Evolutionary conservation across 2,888 invertebrate genomes (phyloP).

Genomic region (Euspilapteryx auroguttella): DNA sequence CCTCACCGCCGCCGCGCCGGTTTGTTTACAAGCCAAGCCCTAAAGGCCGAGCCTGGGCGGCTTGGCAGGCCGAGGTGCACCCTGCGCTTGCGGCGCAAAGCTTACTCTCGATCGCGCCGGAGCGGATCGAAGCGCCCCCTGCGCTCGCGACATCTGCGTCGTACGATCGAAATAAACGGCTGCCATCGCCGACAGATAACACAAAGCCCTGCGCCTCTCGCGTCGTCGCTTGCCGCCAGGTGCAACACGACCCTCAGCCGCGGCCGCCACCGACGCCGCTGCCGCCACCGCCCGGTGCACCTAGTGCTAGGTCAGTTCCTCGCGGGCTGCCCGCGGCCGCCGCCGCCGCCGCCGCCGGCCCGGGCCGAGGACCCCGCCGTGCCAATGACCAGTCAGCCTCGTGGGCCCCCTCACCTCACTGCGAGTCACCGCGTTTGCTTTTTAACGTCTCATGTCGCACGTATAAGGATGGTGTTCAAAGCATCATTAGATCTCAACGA

Average conservation of each 20-base stretch:
- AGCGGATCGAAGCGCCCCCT: slow-evolving; percentile 19
- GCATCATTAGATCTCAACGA: too few species aligned
- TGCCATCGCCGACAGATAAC: slow-evolving; percentile 14
- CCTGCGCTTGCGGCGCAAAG: slow-evolving; percentile 25
- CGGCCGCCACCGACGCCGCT: slow-evolving; percentile 36
- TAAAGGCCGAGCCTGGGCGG: slow-evolving; percentile 14
- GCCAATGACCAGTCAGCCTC: slow-evolving; percentile 34
- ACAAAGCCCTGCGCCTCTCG: too few species aligned
- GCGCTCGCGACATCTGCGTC: slow-evolving; percentile 51
- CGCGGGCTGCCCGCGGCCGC: slow-evolving; percentile 9
- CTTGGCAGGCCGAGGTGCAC: slow-evolving; percentile 25
- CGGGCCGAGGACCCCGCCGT: slow-evolving; percentile 23
- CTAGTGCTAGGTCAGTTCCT: slow-evolving; percentile 49
- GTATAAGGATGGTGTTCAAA: too few species aligned
- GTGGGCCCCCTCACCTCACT: slow-evolving; percentile 20
- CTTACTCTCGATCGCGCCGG: slow-evolving; percentile 20
- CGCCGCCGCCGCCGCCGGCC: slow-evolving; percentile 4
- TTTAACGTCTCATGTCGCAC: too few species aligned
- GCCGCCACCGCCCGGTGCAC: slow-evolving; percentile 41
- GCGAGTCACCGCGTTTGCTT: neutral
- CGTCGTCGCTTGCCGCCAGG: too few species aligned
- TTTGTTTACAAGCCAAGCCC: slow-evolving; percentile 45
- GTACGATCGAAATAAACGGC: slow-evolving; percentile 50
- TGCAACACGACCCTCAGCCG: slow-evolving; percentile 2
- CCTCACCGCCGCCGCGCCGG: slow-evolving; percentile 53